These are phyloP conservation scores for Argya squamiceps DNA, from an alignment of 2,797 vertebrate species.

Conservation along the genomic window DNA sequence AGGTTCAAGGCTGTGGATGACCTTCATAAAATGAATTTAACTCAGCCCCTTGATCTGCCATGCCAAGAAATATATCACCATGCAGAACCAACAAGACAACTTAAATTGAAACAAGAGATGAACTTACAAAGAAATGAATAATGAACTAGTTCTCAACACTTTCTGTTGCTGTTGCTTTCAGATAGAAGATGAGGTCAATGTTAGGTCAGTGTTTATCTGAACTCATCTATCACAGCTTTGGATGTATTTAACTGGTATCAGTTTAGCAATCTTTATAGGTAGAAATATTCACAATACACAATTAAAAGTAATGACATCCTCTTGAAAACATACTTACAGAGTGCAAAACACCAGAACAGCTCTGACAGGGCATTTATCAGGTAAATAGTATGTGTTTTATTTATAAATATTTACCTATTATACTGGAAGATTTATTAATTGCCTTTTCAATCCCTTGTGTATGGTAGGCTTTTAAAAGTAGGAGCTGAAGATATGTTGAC, in stretches of 20 bases:
- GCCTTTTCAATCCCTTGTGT: not conserved
- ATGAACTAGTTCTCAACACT: not conserved
- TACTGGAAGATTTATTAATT: not conserved
- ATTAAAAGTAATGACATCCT: slow-evolving; percentile 15
- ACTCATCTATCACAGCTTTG: not conserved
- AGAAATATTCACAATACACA: not conserved
- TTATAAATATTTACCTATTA: slow-evolving; percentile 14
- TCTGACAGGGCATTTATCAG: not conserved
- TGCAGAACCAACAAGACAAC: slow-evolving; percentile 7
- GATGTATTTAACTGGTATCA: not conserved
- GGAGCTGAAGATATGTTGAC: not conserved
- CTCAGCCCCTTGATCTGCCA: not conserved
- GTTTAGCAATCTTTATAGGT: not conserved
- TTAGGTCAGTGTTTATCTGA: not conserved
- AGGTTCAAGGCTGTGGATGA: slow-evolving; percentile 13
- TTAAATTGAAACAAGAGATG: slow-evolving; percentile 36
- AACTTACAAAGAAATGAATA: not conserved
- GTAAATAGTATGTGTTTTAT: not conserved
- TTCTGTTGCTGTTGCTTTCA: not conserved
- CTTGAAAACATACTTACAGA: not conserved
- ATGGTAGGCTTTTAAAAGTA: not conserved
- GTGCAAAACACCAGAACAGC: not conserved
- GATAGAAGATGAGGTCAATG: not conserved
- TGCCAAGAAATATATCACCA: not conserved
- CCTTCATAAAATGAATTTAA: slow-evolving; percentile 20